Base-by-base conservation (phyloP, 2,113 vertebrate genomes). In the Alaudala cheleensis region DNA sequence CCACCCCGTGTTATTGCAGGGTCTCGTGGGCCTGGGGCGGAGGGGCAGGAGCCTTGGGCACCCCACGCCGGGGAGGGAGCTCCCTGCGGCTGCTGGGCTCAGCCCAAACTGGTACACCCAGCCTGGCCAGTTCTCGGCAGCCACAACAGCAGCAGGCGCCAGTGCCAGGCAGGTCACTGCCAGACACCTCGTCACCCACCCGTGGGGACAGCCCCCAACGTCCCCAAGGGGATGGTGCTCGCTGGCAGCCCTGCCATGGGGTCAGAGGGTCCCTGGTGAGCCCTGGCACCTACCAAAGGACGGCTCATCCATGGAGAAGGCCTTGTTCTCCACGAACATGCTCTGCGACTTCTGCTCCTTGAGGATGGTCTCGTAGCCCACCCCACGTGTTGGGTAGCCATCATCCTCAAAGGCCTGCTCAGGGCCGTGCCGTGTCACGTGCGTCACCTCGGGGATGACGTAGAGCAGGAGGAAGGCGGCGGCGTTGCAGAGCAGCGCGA, bases 301-400 rank as follows among this genome's bases (percentile, higher is more conserved):
- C 1, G 99, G 98, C 65, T 99, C 99, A 0, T 99, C 99, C 99
- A 99, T 98, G 22, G 99, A 98, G 96, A 99, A 99, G 1, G 99
- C 99, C 94, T 99, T 99, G 94, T 99, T 99, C 81, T 99, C 99
- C 97, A 99, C 97, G 5, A 98, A 99, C 97, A 99, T 98, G 93
- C 98, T 99, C 47, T 98, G 81, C 0, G 95, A 91, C 77, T 97
- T 98, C 94, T 99, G 98, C 56, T 99, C 98, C 94, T 99, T 99
- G 86, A 99, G 97, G 97, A 99, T 99, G 61, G 97, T 99, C 96
- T 99, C 99, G 3, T 99, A 99, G 73, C 99, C 99, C 69, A 99
- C 98, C 2, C 98, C 98, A 0, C 97, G 96, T 6, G 92, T 98
- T 2, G 98, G 98, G 96, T 98, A 99, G 50, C 97, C 39, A 1